Base-by-base conservation (phyloP, 2,888 invertebrate genomes). In the Eledona agricola region DNA sequence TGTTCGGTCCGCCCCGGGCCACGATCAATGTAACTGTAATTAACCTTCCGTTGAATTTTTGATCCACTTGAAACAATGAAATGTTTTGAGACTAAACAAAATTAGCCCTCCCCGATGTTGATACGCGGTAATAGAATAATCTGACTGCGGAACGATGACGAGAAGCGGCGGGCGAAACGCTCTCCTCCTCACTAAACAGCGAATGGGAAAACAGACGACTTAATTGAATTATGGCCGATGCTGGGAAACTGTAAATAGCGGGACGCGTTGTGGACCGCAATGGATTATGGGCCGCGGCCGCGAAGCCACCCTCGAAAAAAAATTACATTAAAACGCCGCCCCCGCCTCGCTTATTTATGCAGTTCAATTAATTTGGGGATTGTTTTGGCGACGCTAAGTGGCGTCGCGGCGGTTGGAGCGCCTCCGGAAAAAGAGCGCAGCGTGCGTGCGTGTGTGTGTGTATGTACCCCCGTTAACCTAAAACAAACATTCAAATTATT, bases 41-140 rank as follows among this genome's bases (percentile, higher is more conserved):
- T 83, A 83, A 81, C 79, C 79, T 78, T 72, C 78, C 79, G 81
- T 78, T 83, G 82, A 83, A 83, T 83, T 83, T 82, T 83, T 83
- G 81, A 83, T 83, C 82, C 81, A 79, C 77, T 78, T 80, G 81
- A 81, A 83, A 82, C 82, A 82, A 82, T 82, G 81, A 77, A 78
- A 78, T 83, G 83, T 83, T 83, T 83, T 83, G 80, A 82, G 80
- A 83, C 79, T 81, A 84, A 84, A 84, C 83, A 84, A 81, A 79
- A 80, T 80, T 80, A 78, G 76, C 77, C 77, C 74, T 73, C 76
- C 77, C 79, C 78, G 77, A 81, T 83, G 83, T 83, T 83, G 83
- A 83, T 83, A 81, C 82, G 79, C 80, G 79, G 83, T 83, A 83
- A 83, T 83, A 83, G 83, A 83, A 83, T 84, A 84, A 83, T 83